Base-by-base conservation (phyloP, 1,140 invertebrate genomes). In the Diploscapter pachys region DNA sequence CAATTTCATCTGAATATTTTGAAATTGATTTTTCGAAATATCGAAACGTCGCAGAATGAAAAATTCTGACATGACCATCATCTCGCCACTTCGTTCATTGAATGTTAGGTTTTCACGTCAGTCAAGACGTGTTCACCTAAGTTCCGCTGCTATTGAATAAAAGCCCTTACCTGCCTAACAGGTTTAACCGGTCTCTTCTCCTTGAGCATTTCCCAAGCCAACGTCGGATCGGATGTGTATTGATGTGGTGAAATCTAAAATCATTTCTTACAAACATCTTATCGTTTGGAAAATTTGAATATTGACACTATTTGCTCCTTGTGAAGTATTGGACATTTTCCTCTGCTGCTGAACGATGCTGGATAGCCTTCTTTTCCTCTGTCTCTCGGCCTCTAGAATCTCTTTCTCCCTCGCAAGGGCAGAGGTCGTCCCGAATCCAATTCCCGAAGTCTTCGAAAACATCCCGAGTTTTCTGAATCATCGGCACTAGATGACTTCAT, bases 161-260 rank as follows among this genome's bases (percentile, higher is more conserved):
- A 11, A 11, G 49, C 11, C 57, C 6, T n/a, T 31, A 76, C 75
- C 61, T 77, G 77, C 51, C 78, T 53, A 3, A 80, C 78, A 66
- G 71, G 69, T 66, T 76, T 80, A 4, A 80, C 78, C 31, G 78
- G 78, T 76, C 77, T 65, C 51, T 79, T 80, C 69, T 71, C 73
- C 63, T 79, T 79, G 6, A 80, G 63, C 78, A 80, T 80, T 54
- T 80, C 78, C 78, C 78, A 80, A 52, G 78, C 78, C 2, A 80
- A 48, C 49, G 78, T 79, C 9, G 78, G 78, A 75, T 80, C 78
- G 48, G 71, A 57, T n/a, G 77, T 79, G 68, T 80, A 80, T 63
- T 80, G 78, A 70, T 80, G 77, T 9, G 72, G 48, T 9, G 51
- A 48, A n/a, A 79, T 68, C 78, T 79, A 63, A 61, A 79, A 79